Evolutionary conservation across 2,888 invertebrate species (phyloP).

Genomic region (Mycalesis mineus): DNA sequence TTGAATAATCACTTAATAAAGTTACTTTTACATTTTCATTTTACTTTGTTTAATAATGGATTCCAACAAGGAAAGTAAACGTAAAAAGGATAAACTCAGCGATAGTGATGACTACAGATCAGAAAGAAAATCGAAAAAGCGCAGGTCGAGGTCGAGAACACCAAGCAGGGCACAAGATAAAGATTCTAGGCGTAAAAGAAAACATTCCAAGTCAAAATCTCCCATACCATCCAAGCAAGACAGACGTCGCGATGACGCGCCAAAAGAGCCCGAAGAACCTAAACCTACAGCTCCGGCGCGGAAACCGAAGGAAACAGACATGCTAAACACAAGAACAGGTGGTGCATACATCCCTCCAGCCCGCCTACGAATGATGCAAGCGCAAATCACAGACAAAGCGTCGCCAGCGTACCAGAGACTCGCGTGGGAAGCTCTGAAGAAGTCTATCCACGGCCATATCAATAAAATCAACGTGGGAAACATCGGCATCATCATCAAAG

Average conservation of each 20-base stretch:
- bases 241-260: slow-evolving; percentile 37
- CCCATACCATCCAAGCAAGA: slow-evolving; percentile 45
- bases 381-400: slow-evolving; percentile 96
- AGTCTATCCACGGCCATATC: slow-evolving; percentile 97
- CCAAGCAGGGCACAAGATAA: slow-evolving; percentile 40
- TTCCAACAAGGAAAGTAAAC: slow-evolving; percentile 47
- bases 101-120: slow-evolving; percentile 49
- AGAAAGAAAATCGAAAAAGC: slow-evolving; percentile 52
- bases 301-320: slow-evolving; percentile 75
- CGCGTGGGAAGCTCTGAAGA: slow-evolving; percentile 99
- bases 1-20: not conserved
- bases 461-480: slow-evolving; percentile 99
- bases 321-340: slow-evolving; percentile 90
- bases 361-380: slow-evolving; percentile 95
- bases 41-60: slow-evolving; percentile 43
- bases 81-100: slow-evolving; percentile 51
- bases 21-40: not conserved
- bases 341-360: slow-evolving; percentile 99
- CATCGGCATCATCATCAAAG: slow-evolving; percentile 92
- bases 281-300: slow-evolving; percentile 49
- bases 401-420: slow-evolving; percentile 96
- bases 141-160: slow-evolving; percentile 52
- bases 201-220: slow-evolving; percentile 53
- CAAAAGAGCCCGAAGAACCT: slow-evolving; percentile 37
- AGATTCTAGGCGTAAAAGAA: slow-evolving; percentile 53